A percentile compares a stretch with the other conserved stretches of the same genome.
phyloP scores from a whole-genome alignment of 2,797 vertebrate genomes.

The Gallinago nigripennis region DNA sequence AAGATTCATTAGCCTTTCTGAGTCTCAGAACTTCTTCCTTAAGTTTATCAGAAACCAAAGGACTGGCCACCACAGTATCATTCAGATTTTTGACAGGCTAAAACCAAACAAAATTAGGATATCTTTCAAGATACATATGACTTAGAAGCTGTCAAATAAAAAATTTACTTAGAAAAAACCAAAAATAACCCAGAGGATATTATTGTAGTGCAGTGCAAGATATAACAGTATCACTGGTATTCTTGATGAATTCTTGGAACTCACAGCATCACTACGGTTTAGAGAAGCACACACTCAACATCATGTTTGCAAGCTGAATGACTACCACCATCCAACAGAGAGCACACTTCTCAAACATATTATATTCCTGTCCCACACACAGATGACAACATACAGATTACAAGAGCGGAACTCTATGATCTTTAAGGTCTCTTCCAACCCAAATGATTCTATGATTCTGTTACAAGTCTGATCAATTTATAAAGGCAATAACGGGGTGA shows the following conservation, averaged over 20 bases:
- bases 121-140: background rate
- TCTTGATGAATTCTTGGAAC: background rate
- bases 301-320: background rate
- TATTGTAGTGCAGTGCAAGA: background rate
- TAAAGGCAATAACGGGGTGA: background rate
- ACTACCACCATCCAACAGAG: background rate
- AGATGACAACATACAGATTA: background rate
- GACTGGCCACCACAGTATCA: conserved; percentile 11
- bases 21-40: conserved; percentile 81
- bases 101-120: background rate
- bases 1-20: conserved; percentile 79
- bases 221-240: background rate
- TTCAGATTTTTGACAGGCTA: conserved; percentile 75
- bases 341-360: background rate
- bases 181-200: background rate
- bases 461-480: background rate
- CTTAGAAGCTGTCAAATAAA: background rate
- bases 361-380: background rate
- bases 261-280: background rate
- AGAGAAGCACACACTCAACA: background rate
- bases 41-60: conserved; percentile 47
- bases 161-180: background rate
- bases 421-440: too few relatives aligned
- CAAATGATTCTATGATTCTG: too few relatives aligned
- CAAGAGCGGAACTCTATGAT: background rate